Evolutionary conservation across 2,888 invertebrate genomes (phyloP).

Genomic region (Balanococcus diminutus): DNA sequence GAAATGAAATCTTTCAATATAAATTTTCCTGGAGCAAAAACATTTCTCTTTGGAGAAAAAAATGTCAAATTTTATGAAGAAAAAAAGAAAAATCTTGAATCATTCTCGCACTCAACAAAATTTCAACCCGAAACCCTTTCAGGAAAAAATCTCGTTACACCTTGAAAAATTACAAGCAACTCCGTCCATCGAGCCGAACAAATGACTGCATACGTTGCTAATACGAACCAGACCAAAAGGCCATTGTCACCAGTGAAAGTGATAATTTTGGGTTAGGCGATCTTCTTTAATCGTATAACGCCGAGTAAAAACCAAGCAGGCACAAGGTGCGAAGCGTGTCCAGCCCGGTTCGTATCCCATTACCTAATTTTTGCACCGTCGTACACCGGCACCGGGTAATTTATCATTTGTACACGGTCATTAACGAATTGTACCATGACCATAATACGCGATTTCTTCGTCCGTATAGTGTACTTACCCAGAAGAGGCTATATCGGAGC

Average conservation of each 20-base stretch:
- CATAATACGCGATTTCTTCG: conserved; percentile 41
- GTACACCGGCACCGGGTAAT: background rate
- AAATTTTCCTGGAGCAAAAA: no score
- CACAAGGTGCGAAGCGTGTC: no score
- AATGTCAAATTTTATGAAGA: no score
- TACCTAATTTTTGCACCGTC: conserved; percentile 42
- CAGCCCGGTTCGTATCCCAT: conserved; percentile 35
- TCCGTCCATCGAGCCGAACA: no score
- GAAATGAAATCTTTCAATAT: no score
- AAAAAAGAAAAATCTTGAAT: no score
- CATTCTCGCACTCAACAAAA: background rate
- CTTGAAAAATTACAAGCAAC: no score
- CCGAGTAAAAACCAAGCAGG: conserved; percentile 12
- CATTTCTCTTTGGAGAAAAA: no score
- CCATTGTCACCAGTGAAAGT: conserved; percentile 26
- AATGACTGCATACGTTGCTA: background rate
- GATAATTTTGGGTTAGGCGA: conserved; percentile 20
- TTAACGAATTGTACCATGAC: conserved; percentile 52
- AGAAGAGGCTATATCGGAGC: conserved; percentile 47
- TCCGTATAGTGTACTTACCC: background rate
- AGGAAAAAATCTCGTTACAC: no score
- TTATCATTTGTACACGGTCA: conserved; percentile 51
- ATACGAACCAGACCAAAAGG: background rate
- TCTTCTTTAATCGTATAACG: background rate
- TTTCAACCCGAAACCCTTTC: no score